A percentile compares a stretch with the other conserved stretches of the same genome.
Conservation (phyloP, 1,140 invertebrate genomes). For the Tenebrio molitor region DNA sequence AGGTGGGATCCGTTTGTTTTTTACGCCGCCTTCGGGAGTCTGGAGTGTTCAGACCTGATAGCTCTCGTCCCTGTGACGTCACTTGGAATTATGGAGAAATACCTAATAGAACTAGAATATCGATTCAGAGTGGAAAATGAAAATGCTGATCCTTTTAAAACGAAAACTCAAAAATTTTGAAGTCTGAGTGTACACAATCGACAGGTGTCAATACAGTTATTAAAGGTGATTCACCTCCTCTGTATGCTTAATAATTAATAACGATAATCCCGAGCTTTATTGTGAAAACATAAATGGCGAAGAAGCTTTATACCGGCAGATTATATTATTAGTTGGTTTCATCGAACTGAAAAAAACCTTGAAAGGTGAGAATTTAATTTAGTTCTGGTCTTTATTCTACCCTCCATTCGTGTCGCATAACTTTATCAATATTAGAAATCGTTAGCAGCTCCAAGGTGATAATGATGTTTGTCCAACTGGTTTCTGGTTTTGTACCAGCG, state of each 20-base stretch:
- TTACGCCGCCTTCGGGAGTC: conserved; percentile 28
- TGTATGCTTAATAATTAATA: conserved; percentile 29
- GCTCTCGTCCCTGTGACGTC: conserved; percentile 3
- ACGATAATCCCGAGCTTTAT: conserved; percentile 13
- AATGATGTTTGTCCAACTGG: conserved; percentile 7
- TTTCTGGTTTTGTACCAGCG: too few species aligned
- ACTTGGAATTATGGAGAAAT: conserved; percentile 7
- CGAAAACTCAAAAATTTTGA: too few species aligned
- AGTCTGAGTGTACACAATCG: too few species aligned
- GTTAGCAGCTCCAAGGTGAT: conserved; percentile 1
- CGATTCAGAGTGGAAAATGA: too few species aligned
- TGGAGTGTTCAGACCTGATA: conserved; percentile 30
- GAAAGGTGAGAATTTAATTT: conserved; percentile 34
- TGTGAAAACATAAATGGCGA: conserved; percentile 36
- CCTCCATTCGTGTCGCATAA: conserved; percentile 6
- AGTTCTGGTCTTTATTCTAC: neutral
- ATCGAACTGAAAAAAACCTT: conserved; percentile 20
- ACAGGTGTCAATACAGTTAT: neutral
- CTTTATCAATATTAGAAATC: conserved; percentile 33
- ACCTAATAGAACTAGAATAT: too few species aligned
- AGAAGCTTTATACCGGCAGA: conserved; percentile 22
- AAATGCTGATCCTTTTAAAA: too few species aligned
- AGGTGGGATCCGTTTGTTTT: conserved; percentile 29
- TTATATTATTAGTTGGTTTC: conserved; percentile 38
- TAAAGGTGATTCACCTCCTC: conserved; percentile 4